phyloP scores from a whole-genome alignment of 2,113 vertebrate genomes.

The Centrocercus urophasianus region DNA sequence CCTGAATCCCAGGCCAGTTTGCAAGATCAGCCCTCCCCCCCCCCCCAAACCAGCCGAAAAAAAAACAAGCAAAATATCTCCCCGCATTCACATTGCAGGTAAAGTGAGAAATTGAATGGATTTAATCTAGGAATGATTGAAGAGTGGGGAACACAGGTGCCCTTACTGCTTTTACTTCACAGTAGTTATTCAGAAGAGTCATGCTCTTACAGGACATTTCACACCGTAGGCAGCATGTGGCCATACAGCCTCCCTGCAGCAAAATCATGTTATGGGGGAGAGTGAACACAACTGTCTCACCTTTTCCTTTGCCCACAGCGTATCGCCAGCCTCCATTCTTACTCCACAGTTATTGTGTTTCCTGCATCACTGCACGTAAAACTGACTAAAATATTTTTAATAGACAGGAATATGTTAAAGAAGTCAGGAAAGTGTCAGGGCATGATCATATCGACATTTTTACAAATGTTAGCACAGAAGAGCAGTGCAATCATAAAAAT shows the following conservation, averaged over 20 bases:
- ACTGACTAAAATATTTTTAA: background rate
- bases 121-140: background rate
- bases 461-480: background rate
- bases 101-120: background rate
- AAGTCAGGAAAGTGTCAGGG: background rate
- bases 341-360: background rate
- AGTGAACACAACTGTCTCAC: background rate
- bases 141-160: background rate
- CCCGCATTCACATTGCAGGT: background rate
- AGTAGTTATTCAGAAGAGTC: background rate
- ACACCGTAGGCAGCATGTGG: rapidly evolving
- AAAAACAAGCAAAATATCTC: background rate
- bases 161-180: background rate
- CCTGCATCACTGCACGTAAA: background rate
- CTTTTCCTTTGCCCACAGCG: background rate
- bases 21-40: background rate
- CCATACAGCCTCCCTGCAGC: background rate
- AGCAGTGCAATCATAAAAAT: background rate
- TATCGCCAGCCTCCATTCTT: background rate
- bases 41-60: background rate
- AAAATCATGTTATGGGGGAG: background rate
- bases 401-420: background rate
- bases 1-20: background rate
- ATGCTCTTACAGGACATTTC: background rate
- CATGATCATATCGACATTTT: background rate